These are phyloP conservation scores for Polypedilum pembai DNA, from an alignment of 1,140 invertebrate genomes.

Conservation along the genomic window DNA sequence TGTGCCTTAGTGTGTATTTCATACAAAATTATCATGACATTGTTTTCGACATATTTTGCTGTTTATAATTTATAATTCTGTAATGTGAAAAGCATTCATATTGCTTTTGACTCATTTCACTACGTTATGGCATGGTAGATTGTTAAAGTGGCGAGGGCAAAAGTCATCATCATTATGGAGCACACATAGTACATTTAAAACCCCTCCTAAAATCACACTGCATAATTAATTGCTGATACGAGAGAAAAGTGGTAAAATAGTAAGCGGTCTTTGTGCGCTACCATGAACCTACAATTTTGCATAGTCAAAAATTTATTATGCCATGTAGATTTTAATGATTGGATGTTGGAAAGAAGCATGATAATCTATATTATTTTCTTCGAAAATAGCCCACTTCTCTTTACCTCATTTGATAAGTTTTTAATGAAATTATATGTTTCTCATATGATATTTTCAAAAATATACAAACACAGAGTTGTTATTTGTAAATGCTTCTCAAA, in stretches of 20 bases:
- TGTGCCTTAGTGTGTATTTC: neutral
- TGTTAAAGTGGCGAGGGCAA: neutral
- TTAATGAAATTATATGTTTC: too few relatives aligned
- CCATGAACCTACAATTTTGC: neutral
- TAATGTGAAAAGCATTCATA: neutral
- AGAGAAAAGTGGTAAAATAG: neutral
- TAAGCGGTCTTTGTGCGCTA: neutral
- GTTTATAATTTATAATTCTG: neutral
- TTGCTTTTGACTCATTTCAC: too few relatives aligned
- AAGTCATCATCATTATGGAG: neutral
- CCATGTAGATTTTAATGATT: too few relatives aligned
- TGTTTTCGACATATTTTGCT: neutral
- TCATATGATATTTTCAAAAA: too few relatives aligned
- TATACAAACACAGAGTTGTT: too few relatives aligned
- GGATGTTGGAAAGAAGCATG: too few relatives aligned
- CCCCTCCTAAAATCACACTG: constrained; percentile 10
- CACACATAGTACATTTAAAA: neutral
- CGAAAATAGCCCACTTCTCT: too few relatives aligned
- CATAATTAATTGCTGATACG: neutral
- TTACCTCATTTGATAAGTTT: too few relatives aligned
- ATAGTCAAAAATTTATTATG: neutral
- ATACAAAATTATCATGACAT: constrained; percentile 13
- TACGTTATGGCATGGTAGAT: too few relatives aligned
- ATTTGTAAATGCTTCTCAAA: too few relatives aligned
- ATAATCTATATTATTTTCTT: too few relatives aligned